These are phyloP conservation scores for Cochlearius cochlearius DNA, from an alignment of 2,113 vertebrate species.

Conservation along the genomic window DNA sequence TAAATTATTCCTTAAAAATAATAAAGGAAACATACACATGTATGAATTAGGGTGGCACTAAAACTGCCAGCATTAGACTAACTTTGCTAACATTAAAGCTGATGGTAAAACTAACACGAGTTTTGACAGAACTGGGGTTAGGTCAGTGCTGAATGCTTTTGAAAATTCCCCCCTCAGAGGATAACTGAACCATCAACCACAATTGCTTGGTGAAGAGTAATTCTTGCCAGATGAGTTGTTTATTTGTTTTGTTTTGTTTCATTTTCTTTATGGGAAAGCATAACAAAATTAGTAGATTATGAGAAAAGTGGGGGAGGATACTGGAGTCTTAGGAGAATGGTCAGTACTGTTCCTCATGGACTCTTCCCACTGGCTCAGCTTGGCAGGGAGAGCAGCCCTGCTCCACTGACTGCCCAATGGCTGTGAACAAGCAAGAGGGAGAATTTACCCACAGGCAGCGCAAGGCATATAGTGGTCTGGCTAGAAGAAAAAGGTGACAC, in stretches of 20 bases:
- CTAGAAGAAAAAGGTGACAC: neutral
- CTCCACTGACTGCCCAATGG: neutral
- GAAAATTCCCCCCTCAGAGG: neutral
- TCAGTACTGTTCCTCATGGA: neutral
- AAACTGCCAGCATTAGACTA: neutral
- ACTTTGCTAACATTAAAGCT: neutral
- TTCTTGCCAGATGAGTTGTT: neutral
- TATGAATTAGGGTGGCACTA: neutral
- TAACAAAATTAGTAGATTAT: neutral
- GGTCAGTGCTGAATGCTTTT: neutral
- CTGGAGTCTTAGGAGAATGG: neutral
- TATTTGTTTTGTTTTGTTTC: neutral
- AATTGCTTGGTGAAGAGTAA: neutral
- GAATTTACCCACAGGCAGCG: neutral
- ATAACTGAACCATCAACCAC: conserved; percentile 17
- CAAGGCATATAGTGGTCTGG: neutral
- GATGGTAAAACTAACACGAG: neutral
- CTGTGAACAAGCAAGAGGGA: neutral
- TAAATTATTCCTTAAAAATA: neutral
- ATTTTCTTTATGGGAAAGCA: conserved; percentile 20
- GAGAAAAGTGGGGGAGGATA: conserved; percentile 8
- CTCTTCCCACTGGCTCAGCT: neutral
- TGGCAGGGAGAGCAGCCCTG: neutral
- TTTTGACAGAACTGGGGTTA: neutral
- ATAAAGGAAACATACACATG: neutral